Evolutionary conservation across 2,888 invertebrate species (phyloP).

Genomic region (Harpalus rufipes): DNA sequence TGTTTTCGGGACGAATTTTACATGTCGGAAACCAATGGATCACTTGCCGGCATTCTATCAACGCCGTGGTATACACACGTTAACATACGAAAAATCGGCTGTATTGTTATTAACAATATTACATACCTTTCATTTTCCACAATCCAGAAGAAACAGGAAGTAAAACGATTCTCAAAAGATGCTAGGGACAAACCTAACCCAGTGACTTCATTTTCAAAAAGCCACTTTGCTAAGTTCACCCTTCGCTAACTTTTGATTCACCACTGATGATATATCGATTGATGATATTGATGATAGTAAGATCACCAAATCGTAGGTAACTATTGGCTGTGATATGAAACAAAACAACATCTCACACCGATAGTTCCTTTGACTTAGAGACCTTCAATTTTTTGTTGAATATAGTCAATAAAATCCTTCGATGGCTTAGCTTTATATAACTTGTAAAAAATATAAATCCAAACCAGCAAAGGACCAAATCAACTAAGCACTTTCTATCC

Average conservation of each 20-base stretch:
- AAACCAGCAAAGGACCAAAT: constrained; percentile 50
- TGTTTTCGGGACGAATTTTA: no score
- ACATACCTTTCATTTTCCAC: no score
- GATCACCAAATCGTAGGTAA: constrained; percentile 75
- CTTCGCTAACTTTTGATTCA: not conserved
- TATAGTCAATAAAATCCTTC: constrained; percentile 6
- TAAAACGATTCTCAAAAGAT: not conserved
- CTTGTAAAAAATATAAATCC: constrained; percentile 25
- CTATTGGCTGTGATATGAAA: constrained; percentile 78
- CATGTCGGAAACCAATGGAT: no score
- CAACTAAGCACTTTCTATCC: not conserved
- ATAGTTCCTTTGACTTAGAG: constrained; percentile 78
- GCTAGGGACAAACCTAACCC: constrained; percentile 39
- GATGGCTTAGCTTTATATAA: constrained; percentile 58
- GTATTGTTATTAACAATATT: no score
- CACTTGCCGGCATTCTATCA: no score
- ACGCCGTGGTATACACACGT: no score
- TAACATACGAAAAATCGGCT: no score
- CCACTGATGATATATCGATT: not conserved
- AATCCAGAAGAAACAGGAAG: no score
- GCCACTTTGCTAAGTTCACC: not conserved
- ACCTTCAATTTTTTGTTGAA: constrained; percentile 70
- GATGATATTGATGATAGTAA: constrained; percentile 69
- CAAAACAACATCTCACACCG: constrained; percentile 77
- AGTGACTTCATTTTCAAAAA: constrained; percentile 25